Evolutionary conservation across 2,113 vertebrate species (phyloP).

Genomic region (Ailuropoda melanoleuca): DNA sequence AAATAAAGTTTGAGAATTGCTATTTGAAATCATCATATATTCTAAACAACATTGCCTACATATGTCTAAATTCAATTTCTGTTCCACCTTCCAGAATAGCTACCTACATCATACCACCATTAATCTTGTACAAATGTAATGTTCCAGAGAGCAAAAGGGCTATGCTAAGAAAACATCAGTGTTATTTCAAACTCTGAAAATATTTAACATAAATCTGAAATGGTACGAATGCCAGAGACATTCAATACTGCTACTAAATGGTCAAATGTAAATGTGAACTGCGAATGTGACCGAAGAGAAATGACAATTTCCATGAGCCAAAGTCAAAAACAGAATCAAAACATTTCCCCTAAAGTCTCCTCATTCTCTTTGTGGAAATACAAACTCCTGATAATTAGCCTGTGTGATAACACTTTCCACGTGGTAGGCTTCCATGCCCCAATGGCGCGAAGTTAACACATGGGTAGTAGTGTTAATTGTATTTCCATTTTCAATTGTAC

Average conservation of each 20-base stretch:
- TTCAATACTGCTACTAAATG: background rate
- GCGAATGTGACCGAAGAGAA: background rate
- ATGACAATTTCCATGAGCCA: background rate
- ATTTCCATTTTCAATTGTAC: background rate
- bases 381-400: background rate
- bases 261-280: background rate
- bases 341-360: background rate
- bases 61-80: background rate
- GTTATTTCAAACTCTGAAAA: background rate
- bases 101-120: background rate
- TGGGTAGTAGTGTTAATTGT: background rate
- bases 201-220: slow-evolving; percentile 27
- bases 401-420: background rate
- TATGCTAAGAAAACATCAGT: background rate
- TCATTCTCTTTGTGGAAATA: background rate
- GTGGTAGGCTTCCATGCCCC: background rate
- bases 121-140: background rate
- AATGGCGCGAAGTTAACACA: background rate
- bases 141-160: background rate
- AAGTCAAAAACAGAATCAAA: background rate
- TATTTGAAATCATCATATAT: background rate
- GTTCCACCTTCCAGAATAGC: background rate
- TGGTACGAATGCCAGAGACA: background rate
- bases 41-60: background rate
- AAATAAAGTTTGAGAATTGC: background rate